Evolutionary conservation across 2,113 vertebrate species (phyloP).

Genomic region (Agelaius phoeniceus): DNA sequence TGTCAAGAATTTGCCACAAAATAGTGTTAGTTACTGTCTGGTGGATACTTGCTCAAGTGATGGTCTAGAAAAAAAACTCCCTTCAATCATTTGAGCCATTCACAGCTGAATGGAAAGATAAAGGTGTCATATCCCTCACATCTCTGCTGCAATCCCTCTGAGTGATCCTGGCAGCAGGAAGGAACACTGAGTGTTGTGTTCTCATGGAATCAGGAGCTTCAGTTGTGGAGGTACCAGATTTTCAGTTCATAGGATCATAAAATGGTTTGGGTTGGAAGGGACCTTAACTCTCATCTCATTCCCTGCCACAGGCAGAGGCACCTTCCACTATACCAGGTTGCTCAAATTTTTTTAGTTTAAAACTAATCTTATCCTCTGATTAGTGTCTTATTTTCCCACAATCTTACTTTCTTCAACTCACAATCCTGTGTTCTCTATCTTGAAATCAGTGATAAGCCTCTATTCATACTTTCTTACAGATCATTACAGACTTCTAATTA

Average conservation of each 20-base stretch:
- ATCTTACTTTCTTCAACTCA: not conserved
- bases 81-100: slow-evolving; percentile 4
- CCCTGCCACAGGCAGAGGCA: not conserved
- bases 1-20: slow-evolving; percentile 11
- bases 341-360: not conserved
- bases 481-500: slow-evolving; percentile 13
- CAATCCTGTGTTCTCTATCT: not conserved
- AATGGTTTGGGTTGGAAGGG: not conserved
- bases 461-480: slow-evolving; percentile 29
- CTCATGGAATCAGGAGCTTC: not conserved
- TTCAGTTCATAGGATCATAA: not conserved
- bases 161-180: not conserved
- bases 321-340: not conserved
- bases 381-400: not conserved
- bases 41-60: not conserved
- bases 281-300: not conserved
- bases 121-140: not conserved
- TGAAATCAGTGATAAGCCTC: slow-evolving; percentile 43
- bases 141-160: not conserved
- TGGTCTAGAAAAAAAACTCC: slow-evolving; percentile 12
- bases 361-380: slow-evolving; percentile 6
- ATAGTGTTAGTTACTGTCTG: not conserved
- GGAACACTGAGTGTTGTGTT: not conserved
- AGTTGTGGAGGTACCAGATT: not conserved
- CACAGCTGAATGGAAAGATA: not conserved